A percentile compares a stretch with the other conserved stretches of the same genome.
Conservation (phyloP, 1,140 invertebrate genomes). For the Sycophaga agraensis region DNA sequence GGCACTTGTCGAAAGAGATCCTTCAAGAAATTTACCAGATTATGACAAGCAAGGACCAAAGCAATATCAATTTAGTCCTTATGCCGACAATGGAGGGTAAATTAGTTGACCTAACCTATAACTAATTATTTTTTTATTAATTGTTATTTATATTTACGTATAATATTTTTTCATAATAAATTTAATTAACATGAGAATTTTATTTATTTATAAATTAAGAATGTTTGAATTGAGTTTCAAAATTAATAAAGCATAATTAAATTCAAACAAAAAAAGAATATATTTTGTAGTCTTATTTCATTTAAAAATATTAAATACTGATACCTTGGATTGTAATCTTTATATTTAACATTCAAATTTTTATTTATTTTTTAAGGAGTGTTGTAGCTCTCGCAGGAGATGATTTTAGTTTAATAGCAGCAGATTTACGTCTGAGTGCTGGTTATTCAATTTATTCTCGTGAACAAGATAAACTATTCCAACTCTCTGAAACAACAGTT, state of each 20-base stretch:
- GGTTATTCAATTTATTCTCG: constrained; percentile 89
- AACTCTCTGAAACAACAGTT: constrained; percentile 78
- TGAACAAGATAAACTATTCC: constrained; percentile 82
- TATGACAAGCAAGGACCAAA: constrained; percentile 65
- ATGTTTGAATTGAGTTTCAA: too few species aligned
- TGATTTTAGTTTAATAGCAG: constrained; percentile 65
- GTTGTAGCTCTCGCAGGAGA: constrained; percentile 91
- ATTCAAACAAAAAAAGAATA: too few species aligned
- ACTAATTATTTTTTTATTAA: background rate
- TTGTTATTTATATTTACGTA: background rate
- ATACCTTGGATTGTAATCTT: too few species aligned
- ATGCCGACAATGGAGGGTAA: constrained; percentile 78
- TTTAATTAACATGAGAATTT: background rate
- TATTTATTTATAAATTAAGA: too few species aligned
- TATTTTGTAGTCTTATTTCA: too few species aligned
- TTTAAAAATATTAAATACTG: too few species aligned
- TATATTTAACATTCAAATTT: background rate
- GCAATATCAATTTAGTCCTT: constrained; percentile 70
- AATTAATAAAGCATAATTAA: too few species aligned
- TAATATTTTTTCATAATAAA: background rate
- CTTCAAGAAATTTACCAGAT: constrained; percentile 61
- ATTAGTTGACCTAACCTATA: constrained; percentile 28
- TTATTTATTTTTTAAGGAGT: constrained; percentile 62
- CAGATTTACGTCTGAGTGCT: constrained; percentile 90
- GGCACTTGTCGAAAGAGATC: constrained; percentile 35